These are phyloP conservation scores for Pedionomus torquatus DNA, from an alignment of 2,113 vertebrate genomes.

Conservation along the genomic window DNA sequence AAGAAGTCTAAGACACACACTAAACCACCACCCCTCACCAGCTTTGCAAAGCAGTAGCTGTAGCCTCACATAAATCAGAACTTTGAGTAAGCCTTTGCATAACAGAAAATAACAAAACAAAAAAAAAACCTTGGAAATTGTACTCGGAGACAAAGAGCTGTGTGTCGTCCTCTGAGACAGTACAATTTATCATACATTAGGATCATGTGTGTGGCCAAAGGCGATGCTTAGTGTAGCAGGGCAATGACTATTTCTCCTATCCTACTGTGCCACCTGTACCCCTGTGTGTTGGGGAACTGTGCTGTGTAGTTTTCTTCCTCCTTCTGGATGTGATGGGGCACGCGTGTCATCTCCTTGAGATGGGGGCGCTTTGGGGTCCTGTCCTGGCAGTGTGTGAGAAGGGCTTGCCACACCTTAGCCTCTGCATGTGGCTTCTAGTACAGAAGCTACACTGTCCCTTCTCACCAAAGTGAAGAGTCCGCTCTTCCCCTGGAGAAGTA, in stretches of 20 bases:
- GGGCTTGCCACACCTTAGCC: not conserved
- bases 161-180: fast-evolving
- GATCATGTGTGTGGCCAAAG: not conserved
- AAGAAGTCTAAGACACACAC: not conserved
- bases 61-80: not conserved
- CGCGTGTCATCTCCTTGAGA: fast-evolving
- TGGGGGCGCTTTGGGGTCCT: not conserved
- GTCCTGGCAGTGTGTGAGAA: not conserved
- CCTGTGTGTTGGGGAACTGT: fast-evolving
- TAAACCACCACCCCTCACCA: not conserved
- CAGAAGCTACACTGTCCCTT: fast-evolving
- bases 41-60: not conserved
- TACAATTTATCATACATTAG: not conserved
- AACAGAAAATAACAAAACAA: not conserved
- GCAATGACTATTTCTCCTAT: not conserved
- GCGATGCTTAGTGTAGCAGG: not conserved
- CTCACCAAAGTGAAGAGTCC: not conserved
- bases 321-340: not conserved
- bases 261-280: fast-evolving
- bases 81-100: not conserved
- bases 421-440: fast-evolving
- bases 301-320: fast-evolving
- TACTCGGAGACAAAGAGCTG: not conserved
- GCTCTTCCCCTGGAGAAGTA: not conserved
- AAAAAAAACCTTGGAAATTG: not conserved